Percentiles rank a stretch among this genome's conserved stretches.
These are phyloP conservation scores for Villa cingulata DNA, from an alignment of 2,888 invertebrate genomes.

Conservation along the genomic window DNA sequence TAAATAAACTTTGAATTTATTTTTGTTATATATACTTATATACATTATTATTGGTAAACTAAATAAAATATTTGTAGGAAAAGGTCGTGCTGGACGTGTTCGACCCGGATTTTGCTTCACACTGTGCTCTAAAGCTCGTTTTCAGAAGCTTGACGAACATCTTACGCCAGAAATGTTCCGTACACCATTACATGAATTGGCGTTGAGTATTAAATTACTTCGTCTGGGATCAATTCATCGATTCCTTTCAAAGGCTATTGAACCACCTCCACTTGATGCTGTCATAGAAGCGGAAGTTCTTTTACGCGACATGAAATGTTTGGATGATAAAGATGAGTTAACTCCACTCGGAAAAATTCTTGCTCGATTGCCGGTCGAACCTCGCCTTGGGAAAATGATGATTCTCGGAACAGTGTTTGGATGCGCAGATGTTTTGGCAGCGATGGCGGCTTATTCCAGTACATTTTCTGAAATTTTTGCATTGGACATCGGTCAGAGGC, in stretches of 20 bases:
- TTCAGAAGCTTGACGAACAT: slow-evolving; percentile 65
- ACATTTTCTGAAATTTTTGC: slow-evolving; percentile 92
- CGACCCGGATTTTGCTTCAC: slow-evolving; percentile 89
- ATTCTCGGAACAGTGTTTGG: slow-evolving; percentile 85
- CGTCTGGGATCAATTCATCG: slow-evolving; percentile 83
- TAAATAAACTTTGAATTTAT: too few species aligned
- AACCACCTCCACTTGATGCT: slow-evolving; percentile 94
- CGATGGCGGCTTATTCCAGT: slow-evolving; percentile 89
- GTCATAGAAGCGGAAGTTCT: slow-evolving; percentile 93
- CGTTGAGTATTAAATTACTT: slow-evolving; percentile 74
- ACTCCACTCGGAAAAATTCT: slow-evolving; percentile 88
- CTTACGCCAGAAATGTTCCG: slow-evolving; percentile 96
- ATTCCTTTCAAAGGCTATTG: slow-evolving; percentile 89
- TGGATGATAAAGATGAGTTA: slow-evolving; percentile 74
- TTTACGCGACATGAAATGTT: slow-evolving; percentile 74
- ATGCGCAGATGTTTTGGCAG: slow-evolving; percentile 80
- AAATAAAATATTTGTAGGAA: slow-evolving; percentile 44
- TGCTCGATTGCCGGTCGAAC: slow-evolving; percentile 91
- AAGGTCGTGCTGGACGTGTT: slow-evolving; percentile 92
- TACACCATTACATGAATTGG: slow-evolving; percentile 89
- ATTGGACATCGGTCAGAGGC: slow-evolving; percentile 56
- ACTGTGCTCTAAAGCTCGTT: slow-evolving; percentile 68
- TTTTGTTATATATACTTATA: too few species aligned
- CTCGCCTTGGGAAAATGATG: slow-evolving; percentile 93
- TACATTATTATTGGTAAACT: too few species aligned